A percentile compares a stretch with the other conserved stretches of the same genome.
These are phyloP conservation scores for Tethya wilhelma DNA, from an alignment of 37 sponge, comb jelly and placozoan genomes.

Conservation along the genomic window DNA sequence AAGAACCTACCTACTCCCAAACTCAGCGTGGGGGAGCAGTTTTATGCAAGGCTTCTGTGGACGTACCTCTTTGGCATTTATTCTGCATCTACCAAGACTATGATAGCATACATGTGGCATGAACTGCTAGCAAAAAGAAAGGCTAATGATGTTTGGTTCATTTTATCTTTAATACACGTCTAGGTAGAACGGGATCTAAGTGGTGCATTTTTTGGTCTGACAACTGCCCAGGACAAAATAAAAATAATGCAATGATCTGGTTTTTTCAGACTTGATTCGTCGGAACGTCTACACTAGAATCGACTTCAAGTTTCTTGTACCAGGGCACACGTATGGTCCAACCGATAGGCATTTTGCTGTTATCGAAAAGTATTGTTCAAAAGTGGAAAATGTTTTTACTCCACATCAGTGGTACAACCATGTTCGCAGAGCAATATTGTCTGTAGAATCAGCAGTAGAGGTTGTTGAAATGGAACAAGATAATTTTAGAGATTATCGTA, in stretches of 20 bases:
- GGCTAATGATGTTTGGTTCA: constrained; percentile 2
- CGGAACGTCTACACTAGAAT: background rate
- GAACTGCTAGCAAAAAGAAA: background rate
- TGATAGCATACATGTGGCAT: constrained; percentile 4
- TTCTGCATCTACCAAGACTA: background rate
- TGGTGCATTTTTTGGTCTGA: constrained; percentile 1
- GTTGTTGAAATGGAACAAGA: no score
- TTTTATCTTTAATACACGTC: no score
- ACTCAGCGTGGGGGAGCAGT: no score
- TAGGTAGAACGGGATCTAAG: no score
- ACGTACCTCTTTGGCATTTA: no score
- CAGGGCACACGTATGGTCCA: background rate
- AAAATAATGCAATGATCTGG: background rate
- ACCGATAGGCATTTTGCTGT: background rate
- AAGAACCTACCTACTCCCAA: constrained; percentile 1
- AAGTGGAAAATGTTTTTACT: background rate
- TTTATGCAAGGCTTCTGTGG: no score
- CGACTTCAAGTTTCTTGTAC: constrained; percentile 4
- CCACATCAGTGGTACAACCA: constrained; percentile 7
- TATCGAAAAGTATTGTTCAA: background rate
- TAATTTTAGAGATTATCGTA: no score
- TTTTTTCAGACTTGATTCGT: constrained; percentile 3
- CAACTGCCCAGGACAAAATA: constrained; percentile 10
- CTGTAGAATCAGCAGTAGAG: background rate
- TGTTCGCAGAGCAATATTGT: background rate